Conservation (phyloP, 2,888 invertebrate species). For the Oithona nana region DNA sequence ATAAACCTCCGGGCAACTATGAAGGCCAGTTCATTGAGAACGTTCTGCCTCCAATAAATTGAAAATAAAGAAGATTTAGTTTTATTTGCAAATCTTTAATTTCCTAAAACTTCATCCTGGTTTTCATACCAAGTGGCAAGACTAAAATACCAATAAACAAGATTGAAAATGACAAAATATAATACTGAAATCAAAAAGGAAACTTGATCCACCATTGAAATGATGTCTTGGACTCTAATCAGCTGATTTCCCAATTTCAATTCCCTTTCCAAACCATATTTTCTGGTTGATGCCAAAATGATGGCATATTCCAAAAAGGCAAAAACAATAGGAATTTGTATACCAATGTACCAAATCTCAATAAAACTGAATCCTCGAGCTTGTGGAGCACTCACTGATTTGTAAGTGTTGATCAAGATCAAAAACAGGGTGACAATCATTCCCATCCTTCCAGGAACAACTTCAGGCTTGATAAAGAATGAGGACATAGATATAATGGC, state of each 20-base stretch:
- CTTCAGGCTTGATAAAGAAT: no score
- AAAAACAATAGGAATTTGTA: not conserved
- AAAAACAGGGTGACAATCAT: not conserved
- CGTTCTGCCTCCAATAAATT: slow-evolving; percentile 37
- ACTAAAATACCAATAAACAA: not conserved
- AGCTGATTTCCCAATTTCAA: no score
- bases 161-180: not conserved
- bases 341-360: not conserved
- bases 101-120: no score
- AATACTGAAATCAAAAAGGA: not conserved
- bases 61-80: no score
- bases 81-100: no score
- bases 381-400: not conserved
- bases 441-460: not conserved
- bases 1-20: slow-evolving; percentile 73
- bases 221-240: no score
- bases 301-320: not conserved
- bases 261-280: no score
- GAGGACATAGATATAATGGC: no score
- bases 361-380: not conserved
- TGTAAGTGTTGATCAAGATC: not conserved
- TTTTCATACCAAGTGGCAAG: no score
- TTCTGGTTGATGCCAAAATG: no score
- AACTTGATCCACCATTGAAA: no score
- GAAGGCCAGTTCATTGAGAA: slow-evolving; percentile 51